Conservation (phyloP, 2,113 vertebrate genomes). For the Lipotes vexillifer region DNA sequence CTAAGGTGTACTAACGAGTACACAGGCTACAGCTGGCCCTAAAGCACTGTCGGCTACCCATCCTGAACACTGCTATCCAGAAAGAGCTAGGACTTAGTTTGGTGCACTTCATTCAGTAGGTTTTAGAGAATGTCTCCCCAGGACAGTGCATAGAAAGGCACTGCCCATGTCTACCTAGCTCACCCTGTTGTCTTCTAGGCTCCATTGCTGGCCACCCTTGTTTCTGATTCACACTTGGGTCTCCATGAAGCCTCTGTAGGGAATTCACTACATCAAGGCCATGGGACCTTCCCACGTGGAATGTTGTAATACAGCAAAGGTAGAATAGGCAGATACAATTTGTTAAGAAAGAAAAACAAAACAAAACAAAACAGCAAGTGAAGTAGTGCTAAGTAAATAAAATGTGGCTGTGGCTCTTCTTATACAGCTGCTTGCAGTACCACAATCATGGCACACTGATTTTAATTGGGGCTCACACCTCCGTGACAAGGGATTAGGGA, state of each 20-base stretch:
- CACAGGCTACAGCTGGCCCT: neutral
- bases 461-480: neutral
- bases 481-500: neutral
- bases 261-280: neutral
- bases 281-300: neutral
- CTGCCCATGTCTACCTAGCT: neutral
- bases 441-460: neutral
- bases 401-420: neutral
- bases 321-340: neutral
- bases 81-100: neutral
- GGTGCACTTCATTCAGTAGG: neutral
- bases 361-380: neutral
- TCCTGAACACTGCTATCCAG: neutral
- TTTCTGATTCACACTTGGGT: neutral
- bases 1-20: neutral
- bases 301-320: slow-evolving; percentile 7
- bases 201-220: neutral
- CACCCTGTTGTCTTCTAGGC: neutral
- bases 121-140: neutral
- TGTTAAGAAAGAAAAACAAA: neutral
- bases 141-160: neutral
- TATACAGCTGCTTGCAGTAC: neutral
- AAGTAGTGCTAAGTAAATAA: slow-evolving; percentile 10
- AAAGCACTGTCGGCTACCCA: neutral
- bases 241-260: neutral